Base-by-base conservation (phyloP, 2,888 invertebrate genomes). In the Pachycephus smyrnensis region DNA sequence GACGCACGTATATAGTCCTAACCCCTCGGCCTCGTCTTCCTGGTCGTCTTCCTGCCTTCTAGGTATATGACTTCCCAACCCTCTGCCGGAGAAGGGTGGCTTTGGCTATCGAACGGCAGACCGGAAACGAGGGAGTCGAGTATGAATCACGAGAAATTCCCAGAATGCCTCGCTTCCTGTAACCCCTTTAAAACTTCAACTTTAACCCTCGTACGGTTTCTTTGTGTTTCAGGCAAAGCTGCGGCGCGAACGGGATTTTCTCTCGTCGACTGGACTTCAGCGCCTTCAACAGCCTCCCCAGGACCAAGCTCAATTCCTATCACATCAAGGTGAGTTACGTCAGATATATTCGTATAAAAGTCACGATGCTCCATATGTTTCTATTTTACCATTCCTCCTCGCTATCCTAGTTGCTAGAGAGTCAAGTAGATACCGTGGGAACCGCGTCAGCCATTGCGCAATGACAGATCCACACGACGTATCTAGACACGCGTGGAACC, bases 271-370 rank as follows among this genome's bases (percentile, higher is more conserved):
- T 96, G 92, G 98, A 98, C 93, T 98, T 98, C 94, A 97, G 98
- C 89, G 97, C 97, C 77, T 98, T 98, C 94, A 97, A 98, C 92
- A 94, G 96, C 86, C 94, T 99, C 90, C 99, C 99, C 86, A 96
- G 96, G 92, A 96, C 97, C 92, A 98, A 98, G 94, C 96, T 98
- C 92, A 99, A 99, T 94, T 98, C 98, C 90, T 99, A 98, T 94
- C 98, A 99, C 94, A 98, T 99, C 92, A 99, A 99, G 97, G 98
- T 98, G 94, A 94, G 95, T 91, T 73, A 31, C 32, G 32, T 6
- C 23, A 2, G 2, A 9, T 4, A 12, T 40, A 37, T 4, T 12
- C 12, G 0, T 3, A 15, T 6, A 4, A 37, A 37, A 37, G 6
- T 23, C 40, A 23, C 1, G 40, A 40, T 40, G 6, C 15, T 55